Evolutionary conservation across 2,797 vertebrate species (phyloP).

Genomic region (Gadopsis marmoratus): DNA sequence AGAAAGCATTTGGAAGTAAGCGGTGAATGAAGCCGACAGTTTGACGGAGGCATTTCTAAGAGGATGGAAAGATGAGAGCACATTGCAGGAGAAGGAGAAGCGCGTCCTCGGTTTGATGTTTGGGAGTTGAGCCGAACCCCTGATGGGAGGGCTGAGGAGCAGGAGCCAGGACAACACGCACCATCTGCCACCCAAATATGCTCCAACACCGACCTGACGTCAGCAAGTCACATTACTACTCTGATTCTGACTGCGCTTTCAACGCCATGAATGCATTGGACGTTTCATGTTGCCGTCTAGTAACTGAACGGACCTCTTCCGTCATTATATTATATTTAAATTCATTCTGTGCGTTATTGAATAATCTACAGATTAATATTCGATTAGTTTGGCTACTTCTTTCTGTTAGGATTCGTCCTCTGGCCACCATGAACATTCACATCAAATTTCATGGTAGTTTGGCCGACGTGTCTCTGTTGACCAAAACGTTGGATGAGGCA

Average conservation of each 20-base stretch:
- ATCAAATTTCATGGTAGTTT: background rate
- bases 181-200: slow-evolving; percentile 59
- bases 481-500: background rate
- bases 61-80: slow-evolving; percentile 23
- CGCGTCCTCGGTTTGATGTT: slow-evolving; percentile 36
- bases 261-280: background rate
- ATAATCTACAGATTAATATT: background rate
- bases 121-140: slow-evolving; percentile 51
- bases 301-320: background rate
- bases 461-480: background rate
- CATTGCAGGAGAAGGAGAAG: slow-evolving; percentile 33
- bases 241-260: background rate
- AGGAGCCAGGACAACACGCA: slow-evolving; percentile 46
- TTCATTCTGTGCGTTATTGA: background rate
- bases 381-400: background rate
- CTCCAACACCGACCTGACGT: slow-evolving; percentile 21
- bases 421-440: background rate
- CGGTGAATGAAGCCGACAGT: slow-evolving; percentile 7
- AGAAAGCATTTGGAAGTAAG: slow-evolving; percentile 5
- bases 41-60: slow-evolving; percentile 19
- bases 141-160: slow-evolving; percentile 15
- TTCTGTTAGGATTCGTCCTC: background rate
- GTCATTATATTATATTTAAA: background rate
- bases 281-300: background rate
- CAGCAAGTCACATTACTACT: slow-evolving; percentile 4